phyloP scores from a whole-genome alignment of 1,140 invertebrate genomes.

The Latrodectus geometricus region DNA sequence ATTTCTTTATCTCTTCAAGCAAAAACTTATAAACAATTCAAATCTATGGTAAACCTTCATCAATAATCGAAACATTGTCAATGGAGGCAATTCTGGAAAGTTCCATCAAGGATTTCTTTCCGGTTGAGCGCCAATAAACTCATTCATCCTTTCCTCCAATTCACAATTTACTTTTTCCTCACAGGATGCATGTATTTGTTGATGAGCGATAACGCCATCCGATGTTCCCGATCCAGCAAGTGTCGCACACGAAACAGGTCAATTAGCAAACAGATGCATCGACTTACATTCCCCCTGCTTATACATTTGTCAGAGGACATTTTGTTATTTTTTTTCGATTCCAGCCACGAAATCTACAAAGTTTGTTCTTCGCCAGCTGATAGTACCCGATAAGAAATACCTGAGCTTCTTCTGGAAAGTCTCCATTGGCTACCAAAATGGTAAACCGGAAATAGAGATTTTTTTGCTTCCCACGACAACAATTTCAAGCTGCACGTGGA shows the following conservation, averaged over 20 bases:
- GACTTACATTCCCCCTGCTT: neutral
- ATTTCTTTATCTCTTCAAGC: too few species aligned
- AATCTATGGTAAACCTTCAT: too few species aligned
- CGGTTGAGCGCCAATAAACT: too few species aligned
- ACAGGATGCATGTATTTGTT: neutral
- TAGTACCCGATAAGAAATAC: slow-evolving; percentile 18
- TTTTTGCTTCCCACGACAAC: neutral
- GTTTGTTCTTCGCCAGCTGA: slow-evolving; percentile 22
- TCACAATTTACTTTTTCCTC: neutral
- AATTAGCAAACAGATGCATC: slow-evolving; percentile 12
- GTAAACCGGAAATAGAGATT: slow-evolving; percentile 7
- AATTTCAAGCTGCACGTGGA: neutral
- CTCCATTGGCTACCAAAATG: neutral
- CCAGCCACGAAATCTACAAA: neutral
- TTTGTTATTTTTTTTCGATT: neutral
- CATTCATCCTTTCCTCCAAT: neutral
- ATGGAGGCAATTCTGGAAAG: too few species aligned
- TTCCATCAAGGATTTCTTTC: too few species aligned
- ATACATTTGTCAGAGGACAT: neutral
- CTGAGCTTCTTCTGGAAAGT: neutral
- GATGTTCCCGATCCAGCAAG: neutral
- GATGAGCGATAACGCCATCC: neutral
- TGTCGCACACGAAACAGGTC: neutral
- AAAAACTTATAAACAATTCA: too few species aligned
- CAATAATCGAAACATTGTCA: too few species aligned